phyloP scores from a whole-genome alignment of 2,113 vertebrate genomes.

The Tursiops truncatus region DNA sequence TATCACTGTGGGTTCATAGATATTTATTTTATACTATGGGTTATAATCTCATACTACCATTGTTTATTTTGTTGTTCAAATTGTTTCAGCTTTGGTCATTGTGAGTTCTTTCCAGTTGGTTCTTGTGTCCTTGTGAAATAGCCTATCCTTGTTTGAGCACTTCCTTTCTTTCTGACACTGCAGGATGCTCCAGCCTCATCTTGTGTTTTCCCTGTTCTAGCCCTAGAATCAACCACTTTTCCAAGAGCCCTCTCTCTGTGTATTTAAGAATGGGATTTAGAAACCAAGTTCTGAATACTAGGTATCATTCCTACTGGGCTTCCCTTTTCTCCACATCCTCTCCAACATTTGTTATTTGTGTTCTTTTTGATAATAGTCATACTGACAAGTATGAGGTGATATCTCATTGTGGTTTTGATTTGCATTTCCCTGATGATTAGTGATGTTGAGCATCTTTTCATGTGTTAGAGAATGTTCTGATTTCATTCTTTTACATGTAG shows the following conservation, averaged over 20 bases:
- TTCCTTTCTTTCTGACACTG: neutral
- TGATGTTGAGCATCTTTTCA: neutral
- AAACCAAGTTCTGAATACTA: neutral
- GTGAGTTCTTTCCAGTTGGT: neutral
- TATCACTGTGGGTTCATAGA: neutral
- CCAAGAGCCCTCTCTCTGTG: neutral
- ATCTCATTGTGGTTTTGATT: neutral
- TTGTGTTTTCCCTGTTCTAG: neutral
- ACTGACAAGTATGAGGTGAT: neutral
- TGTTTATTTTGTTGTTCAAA: neutral
- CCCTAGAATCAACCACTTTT: neutral
- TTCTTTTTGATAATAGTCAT: neutral
- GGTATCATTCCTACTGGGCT: neutral
- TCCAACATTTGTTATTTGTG: neutral
- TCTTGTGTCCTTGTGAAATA: neutral
- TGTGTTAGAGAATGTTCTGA: neutral
- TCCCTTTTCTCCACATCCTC: neutral
- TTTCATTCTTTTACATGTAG: neutral
- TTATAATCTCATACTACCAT: neutral
- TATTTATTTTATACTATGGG: neutral
- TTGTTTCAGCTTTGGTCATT: neutral
- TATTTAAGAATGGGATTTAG: conserved; percentile 11
- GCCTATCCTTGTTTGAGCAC: neutral
- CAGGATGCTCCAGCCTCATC: neutral
- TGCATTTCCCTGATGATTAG: neutral